These are phyloP conservation scores for Watsonalla cultraria DNA, from an alignment of 2,888 invertebrate genomes.

Conservation along the genomic window DNA sequence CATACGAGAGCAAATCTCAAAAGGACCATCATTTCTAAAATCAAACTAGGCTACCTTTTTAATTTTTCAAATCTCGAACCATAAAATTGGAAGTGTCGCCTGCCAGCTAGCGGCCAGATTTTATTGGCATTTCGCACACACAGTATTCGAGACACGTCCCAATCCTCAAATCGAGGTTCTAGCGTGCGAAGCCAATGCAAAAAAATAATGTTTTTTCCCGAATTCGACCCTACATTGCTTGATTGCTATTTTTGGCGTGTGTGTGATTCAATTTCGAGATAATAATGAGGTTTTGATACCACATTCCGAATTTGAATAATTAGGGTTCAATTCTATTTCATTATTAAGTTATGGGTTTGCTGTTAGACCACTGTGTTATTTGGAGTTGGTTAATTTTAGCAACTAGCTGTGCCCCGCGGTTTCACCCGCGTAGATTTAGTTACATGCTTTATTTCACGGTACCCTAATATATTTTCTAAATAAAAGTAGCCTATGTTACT, in stretches of 20 bases:
- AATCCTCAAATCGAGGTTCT: conserved; percentile 27
- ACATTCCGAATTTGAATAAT: not conserved
- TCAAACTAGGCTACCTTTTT: conserved; percentile 10
- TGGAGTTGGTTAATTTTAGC: too few species aligned
- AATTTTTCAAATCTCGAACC: conserved; percentile 40
- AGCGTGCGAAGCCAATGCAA: not conserved
- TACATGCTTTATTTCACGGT: too few species aligned
- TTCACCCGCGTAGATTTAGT: too few species aligned
- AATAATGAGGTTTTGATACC: not conserved
- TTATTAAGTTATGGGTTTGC: too few species aligned
- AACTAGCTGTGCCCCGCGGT: too few species aligned
- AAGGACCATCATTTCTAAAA: not conserved
- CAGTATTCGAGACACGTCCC: conserved; percentile 37
- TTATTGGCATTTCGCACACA: conserved; percentile 31
- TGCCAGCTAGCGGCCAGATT: conserved; percentile 28
- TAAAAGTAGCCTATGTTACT: too few species aligned
- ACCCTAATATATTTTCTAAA: too few species aligned
- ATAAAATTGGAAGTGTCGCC: conserved; percentile 39
- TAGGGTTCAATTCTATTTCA: too few species aligned
- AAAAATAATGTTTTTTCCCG: not conserved
- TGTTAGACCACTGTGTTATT: too few species aligned
- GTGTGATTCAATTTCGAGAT: conserved; percentile 7
- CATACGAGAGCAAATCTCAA: not conserved
- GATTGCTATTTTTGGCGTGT: conserved; percentile 21
- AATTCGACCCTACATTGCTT: conserved; percentile 16